These are phyloP conservation scores for Nymphalis urticae DNA, from an alignment of 2,888 invertebrate genomes.

Conservation along the genomic window DNA sequence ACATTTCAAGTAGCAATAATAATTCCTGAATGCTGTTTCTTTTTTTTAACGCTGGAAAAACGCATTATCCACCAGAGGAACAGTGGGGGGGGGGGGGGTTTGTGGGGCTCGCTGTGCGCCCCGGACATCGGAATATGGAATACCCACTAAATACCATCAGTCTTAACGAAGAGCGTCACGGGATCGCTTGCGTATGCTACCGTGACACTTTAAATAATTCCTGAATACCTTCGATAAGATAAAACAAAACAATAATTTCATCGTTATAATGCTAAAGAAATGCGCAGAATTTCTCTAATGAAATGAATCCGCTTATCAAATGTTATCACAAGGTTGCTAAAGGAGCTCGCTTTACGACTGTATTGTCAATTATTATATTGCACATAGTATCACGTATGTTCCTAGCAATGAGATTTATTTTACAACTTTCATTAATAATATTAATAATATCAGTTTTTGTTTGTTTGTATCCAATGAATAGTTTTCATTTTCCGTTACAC, in stretches of 20 bases:
- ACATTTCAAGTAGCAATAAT: too few relatives aligned
- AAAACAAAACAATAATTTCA: neutral
- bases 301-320: neutral
- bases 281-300: slow-evolving; percentile 1
- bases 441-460: neutral
- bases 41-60: too few relatives aligned
- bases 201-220: too few relatives aligned
- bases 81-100: too few relatives aligned
- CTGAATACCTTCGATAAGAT: too few relatives aligned
- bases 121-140: too few relatives aligned
- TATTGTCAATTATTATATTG: slow-evolving; percentile 24
- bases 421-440: neutral
- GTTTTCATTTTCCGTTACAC: neutral
- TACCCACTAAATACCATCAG: too few relatives aligned
- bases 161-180: too few relatives aligned
- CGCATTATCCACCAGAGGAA: too few relatives aligned
- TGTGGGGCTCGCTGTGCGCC: too few relatives aligned
- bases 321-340: slow-evolving; percentile 17
- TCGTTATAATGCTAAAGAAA: neutral
- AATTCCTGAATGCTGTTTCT: too few relatives aligned
- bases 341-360: slow-evolving; percentile 20
- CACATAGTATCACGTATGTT: slow-evolving; percentile 12
- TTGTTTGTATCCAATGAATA: neutral
- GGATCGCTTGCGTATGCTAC: too few relatives aligned
- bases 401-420: slow-evolving; percentile 22